These are phyloP conservation scores for Halictus rubicundus DNA, from an alignment of 1,140 invertebrate genomes.

Conservation along the genomic window DNA sequence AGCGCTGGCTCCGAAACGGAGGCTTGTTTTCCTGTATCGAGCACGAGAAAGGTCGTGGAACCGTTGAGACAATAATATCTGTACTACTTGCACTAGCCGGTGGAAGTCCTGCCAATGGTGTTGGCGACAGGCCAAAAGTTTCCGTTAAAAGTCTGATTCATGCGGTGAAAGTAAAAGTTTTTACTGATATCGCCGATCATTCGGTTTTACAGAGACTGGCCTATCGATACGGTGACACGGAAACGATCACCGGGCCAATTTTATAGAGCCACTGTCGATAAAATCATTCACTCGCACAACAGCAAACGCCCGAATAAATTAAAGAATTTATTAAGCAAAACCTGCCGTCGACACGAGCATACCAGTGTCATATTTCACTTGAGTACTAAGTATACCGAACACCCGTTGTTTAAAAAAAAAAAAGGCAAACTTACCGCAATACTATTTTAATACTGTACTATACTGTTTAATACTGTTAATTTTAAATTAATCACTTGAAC, in stretches of 20 bases:
- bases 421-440: too few relatives aligned
- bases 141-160: conserved; percentile 38
- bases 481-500: too few relatives aligned
- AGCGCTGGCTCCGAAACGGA: background rate
- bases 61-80: conserved; percentile 30
- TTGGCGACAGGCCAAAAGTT: conserved; percentile 40
- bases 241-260: background rate
- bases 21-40: conserved; percentile 21
- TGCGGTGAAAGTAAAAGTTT: conserved; percentile 43
- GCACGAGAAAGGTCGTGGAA: conserved; percentile 14
- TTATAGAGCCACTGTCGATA: background rate
- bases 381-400: too few relatives aligned
- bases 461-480: too few relatives aligned
- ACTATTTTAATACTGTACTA: too few relatives aligned
- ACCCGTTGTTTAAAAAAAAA: too few relatives aligned
- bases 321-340: too few relatives aligned
- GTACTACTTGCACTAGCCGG: conserved; percentile 26
- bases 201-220: background rate
- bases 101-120: conserved; percentile 17
- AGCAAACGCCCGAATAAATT: too few relatives aligned
- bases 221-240: background rate
- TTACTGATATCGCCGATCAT: conserved; percentile 24
- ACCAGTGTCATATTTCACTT: too few relatives aligned
- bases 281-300: background rate
- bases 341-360: too few relatives aligned